Evolutionary conservation across 2,888 invertebrate genomes (phyloP).

Genomic region (Melieria picta): DNA sequence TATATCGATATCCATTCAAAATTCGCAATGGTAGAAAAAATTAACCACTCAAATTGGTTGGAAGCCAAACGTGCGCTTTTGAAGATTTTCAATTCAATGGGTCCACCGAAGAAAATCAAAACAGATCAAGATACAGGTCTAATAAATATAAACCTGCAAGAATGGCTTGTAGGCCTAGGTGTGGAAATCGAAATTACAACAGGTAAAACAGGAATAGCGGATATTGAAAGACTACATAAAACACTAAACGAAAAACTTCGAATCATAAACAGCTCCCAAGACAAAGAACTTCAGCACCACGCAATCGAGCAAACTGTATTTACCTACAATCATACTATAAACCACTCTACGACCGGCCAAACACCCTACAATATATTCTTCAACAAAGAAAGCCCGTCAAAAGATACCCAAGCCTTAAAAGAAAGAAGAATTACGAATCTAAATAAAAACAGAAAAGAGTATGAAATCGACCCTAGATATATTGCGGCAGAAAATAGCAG

Average conservation of each 20-base stretch:
- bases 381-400: too few species aligned
- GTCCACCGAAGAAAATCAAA: conserved; percentile 27
- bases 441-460: too few species aligned
- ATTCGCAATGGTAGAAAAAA: conserved; percentile 35
- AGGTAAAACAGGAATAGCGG: neutral
- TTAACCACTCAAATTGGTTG: too few species aligned
- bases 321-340: neutral
- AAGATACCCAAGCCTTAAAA: too few species aligned
- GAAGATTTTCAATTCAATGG: conserved; percentile 34
- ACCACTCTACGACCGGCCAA: neutral
- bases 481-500: too few species aligned
- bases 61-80: too few species aligned
- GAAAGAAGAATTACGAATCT: too few species aligned
- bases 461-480: too few species aligned
- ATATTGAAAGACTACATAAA: neutral
- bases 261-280: neutral
- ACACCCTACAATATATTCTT: too few species aligned
- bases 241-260: neutral
- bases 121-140: conserved; percentile 29
- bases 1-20: conserved; percentile 38
- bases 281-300: neutral
- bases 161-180: neutral
- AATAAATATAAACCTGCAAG: conserved; percentile 25
- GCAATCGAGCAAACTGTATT: neutral
- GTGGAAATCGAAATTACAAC: neutral